A percentile compares a stretch with the other conserved stretches of the same genome.
phyloP scores from a whole-genome alignment of 1,140 invertebrate species.

The Calliopsis andreniformis region DNA sequence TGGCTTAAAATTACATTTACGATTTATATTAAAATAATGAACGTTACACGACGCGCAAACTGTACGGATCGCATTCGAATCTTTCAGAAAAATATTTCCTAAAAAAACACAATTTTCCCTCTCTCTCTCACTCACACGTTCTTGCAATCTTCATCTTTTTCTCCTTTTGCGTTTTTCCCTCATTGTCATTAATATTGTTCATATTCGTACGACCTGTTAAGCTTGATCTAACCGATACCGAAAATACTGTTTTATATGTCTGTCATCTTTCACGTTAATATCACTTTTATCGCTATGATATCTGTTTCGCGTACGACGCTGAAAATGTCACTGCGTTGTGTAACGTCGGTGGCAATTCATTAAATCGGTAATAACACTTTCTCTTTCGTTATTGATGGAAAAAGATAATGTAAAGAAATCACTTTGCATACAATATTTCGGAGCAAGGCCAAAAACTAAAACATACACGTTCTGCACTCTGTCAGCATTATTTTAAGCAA shows the following conservation, averaged over 20 bases:
- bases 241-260: slow-evolving; percentile 15
- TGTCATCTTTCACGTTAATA: background rate
- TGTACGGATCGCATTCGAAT: slow-evolving; percentile 17
- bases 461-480: background rate
- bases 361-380: background rate
- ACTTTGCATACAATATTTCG: background rate
- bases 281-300: background rate
- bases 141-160: background rate
- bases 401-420: background rate
- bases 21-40: slow-evolving; percentile 40
- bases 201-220: background rate
- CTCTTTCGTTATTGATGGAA: no score
- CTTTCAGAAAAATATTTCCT: slow-evolving; percentile 30
- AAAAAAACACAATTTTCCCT: slow-evolving; percentile 2
- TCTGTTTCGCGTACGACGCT: background rate
- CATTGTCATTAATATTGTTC: background rate
- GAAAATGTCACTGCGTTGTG: background rate
- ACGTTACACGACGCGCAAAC: background rate
- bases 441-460: background rate
- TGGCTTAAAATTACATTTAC: slow-evolving; percentile 17
- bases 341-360: background rate
- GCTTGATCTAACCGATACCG: slow-evolving; percentile 13
- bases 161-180: background rate
- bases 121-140: background rate
- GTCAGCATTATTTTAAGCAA: background rate